These are phyloP conservation scores for Panthera leo DNA, from an alignment of 2,113 vertebrate genomes.

Conservation along the genomic window DNA sequence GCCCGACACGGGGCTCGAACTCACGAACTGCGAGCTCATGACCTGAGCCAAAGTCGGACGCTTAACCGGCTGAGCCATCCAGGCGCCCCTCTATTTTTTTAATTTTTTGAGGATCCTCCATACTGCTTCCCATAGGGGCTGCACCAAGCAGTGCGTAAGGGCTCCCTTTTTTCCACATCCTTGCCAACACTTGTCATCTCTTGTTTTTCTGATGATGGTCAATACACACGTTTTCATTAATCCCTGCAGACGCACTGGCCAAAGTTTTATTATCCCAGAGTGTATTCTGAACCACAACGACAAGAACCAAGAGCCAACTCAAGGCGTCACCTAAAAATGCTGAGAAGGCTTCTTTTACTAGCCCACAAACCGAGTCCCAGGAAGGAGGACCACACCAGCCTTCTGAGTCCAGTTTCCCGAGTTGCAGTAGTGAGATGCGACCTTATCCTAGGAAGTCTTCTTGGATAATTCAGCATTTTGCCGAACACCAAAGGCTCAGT, in stretches of 20 bases:
- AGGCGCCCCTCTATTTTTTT: background rate
- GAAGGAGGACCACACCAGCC: background rate
- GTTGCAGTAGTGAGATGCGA: fast-evolving
- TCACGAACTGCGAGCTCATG: no score
- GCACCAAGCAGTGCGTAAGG: no score
- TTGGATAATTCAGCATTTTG: constrained; percentile 37
- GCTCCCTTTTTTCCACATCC: background rate
- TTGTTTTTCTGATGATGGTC: background rate
- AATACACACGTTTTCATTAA: background rate
- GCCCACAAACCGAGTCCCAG: background rate
- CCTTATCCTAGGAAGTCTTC: background rate
- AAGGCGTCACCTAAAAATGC: background rate
- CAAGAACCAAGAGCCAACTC: background rate
- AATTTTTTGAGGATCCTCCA: background rate
- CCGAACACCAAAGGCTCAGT: constrained; percentile 66
- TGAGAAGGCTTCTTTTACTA: background rate
- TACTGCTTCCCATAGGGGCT: background rate
- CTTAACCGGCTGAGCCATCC: no score
- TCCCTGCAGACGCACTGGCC: background rate
- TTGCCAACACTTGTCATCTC: no score
- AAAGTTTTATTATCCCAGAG: background rate
- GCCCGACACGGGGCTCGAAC: no score
- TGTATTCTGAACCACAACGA: background rate
- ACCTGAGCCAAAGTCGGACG: no score
- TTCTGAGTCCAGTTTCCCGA: background rate